Conservation (phyloP, 2,888 invertebrate species). For the Melanophora roralis region DNA sequence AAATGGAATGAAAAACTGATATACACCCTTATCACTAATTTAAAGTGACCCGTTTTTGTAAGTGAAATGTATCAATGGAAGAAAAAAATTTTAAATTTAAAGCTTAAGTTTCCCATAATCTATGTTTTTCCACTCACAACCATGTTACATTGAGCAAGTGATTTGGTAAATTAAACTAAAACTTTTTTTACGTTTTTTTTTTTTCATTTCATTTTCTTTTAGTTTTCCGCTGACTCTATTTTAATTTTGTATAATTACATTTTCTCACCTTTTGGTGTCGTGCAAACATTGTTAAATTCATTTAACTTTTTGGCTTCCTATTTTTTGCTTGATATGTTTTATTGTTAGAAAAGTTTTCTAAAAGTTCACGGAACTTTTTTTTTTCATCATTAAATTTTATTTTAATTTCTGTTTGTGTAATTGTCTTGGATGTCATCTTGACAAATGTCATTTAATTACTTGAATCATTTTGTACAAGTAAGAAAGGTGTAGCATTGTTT, state of each 20-base stretch:
- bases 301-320: not conserved
- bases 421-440: slow-evolving; percentile 35
- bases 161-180: not conserved
- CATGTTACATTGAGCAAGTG: too few species aligned
- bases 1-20: too few species aligned
- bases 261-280: slow-evolving; percentile 27
- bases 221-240: not conserved
- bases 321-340: not conserved
- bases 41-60: too few species aligned
- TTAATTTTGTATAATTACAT: slow-evolving; percentile 13
- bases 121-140: too few species aligned
- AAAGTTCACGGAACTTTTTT: slow-evolving; percentile 1
- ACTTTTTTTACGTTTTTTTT: not conserved
- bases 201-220: not conserved
- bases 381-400: not conserved
- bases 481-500: slow-evolving; percentile 33
- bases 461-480: slow-evolving; percentile 28
- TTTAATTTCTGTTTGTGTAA: slow-evolving; percentile 12
- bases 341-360: not conserved
- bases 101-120: too few species aligned
- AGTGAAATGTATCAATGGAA: too few species aligned
- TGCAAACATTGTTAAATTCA: slow-evolving; percentile 17
- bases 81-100: too few species aligned
- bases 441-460: slow-evolving; percentile 48
- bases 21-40: too few species aligned